A percentile compares a stretch with the other conserved stretches of the same genome.
phyloP scores from a whole-genome alignment of 2,113 vertebrate species.

The Otus sunia region DNA sequence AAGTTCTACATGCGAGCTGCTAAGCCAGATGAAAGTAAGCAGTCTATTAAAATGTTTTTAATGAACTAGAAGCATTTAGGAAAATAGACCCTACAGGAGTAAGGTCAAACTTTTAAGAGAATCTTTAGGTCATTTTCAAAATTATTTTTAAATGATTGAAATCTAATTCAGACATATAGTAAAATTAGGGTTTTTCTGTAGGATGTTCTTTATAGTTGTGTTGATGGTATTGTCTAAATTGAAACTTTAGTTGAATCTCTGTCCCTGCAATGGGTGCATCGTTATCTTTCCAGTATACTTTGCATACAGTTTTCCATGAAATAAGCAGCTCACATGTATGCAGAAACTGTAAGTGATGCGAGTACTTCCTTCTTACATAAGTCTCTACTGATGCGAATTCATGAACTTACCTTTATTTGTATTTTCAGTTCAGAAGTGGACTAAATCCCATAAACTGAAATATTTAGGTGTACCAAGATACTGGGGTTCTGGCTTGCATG shows the following conservation, averaged over 20 bases:
- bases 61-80: constrained; percentile 36
- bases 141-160: background rate
- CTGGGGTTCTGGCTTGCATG: constrained; percentile 93
- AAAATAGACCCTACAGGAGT: background rate
- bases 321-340: background rate
- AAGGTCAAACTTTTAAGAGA: background rate
- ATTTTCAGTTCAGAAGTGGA: constrained; percentile 89
- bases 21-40: constrained; percentile 93
- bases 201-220: background rate
- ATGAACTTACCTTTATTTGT: constrained; percentile 56
- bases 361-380: background rate
- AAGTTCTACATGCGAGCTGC: constrained; percentile 97
- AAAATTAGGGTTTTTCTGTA: background rate
- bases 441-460: constrained; percentile 84
- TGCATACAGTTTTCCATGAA: background rate
- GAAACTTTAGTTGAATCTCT: background rate
- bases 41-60: constrained; percentile 53
- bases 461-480: constrained; percentile 91
- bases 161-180: background rate
- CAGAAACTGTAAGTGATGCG: background rate
- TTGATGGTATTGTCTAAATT: background rate
- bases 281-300: background rate
- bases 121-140: background rate
- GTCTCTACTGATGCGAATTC: background rate
- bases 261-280: background rate